A percentile compares a stretch with the other conserved stretches of the same genome.
These are phyloP conservation scores for Rhinoderma darwinii DNA, from an alignment of 2,113 vertebrate genomes.

Conservation along the genomic window DNA sequence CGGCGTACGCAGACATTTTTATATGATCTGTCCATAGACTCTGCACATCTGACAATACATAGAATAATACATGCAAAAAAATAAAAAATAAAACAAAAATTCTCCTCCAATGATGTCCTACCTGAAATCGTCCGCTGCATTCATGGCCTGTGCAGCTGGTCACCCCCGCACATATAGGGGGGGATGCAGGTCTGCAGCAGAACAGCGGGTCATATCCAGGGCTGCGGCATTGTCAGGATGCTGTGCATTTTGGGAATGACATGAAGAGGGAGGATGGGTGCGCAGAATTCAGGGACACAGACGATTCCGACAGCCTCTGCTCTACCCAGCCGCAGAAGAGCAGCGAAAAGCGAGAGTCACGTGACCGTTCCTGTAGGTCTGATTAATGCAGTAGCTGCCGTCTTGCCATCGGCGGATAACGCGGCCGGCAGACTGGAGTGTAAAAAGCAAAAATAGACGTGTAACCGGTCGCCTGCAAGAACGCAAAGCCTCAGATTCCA, in stretches of 20 bases:
- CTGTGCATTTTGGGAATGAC: conserved; percentile 64
- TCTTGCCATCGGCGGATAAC: not conserved
- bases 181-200: not conserved
- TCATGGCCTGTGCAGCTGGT: conserved; percentile 1
- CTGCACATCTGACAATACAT: not conserved
- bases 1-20: not conserved
- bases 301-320: conserved; percentile 65
- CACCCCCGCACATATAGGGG: not conserved
- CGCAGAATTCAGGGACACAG: conserved; percentile 3
- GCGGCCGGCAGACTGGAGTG: not conserved
- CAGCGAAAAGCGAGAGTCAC: conserved; percentile 63
- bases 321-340: conserved; percentile 33
- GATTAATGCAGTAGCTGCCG: conserved; percentile 37
- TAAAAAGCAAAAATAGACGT: not conserved
- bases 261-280: conserved; percentile 48
- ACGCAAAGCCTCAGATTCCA: not conserved
- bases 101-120: not conserved
- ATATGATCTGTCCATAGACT: not conserved
- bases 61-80: not conserved
- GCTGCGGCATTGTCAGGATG: conserved; percentile 68
- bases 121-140: conserved; percentile 30
- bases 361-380: conserved; percentile 82
- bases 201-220: not conserved
- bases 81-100: not conserved
- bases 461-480: not conserved